Evolutionary conservation across 2,888 invertebrate genomes (phyloP).

Genomic region (Melanargia galathea): DNA sequence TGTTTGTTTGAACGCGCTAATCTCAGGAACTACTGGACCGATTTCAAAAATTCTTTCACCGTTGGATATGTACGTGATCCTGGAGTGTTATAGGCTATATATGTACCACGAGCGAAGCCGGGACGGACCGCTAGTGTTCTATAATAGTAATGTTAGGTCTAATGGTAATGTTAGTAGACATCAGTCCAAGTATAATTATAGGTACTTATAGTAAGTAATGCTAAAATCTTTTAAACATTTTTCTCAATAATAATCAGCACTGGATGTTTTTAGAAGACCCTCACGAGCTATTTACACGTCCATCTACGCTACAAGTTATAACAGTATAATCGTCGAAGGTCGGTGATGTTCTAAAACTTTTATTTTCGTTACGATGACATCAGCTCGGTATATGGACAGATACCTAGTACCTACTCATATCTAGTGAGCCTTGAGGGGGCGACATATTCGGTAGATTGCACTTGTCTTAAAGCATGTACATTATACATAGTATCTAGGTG

Average conservation of each 20-base stretch:
- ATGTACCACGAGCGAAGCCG: too few species aligned
- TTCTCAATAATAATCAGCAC: slow-evolving; percentile 13
- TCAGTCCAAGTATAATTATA: too few species aligned
- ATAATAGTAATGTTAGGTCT: too few species aligned
- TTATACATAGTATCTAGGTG: too few species aligned
- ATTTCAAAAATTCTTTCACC: too few species aligned
- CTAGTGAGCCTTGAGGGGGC: slow-evolving; percentile 15
- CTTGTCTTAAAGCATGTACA: slow-evolving; percentile 5
- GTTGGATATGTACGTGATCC: too few species aligned
- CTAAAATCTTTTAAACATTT: background rate
- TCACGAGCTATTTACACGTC: slow-evolving; percentile 16
- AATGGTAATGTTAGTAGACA: background rate
- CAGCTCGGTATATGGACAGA: slow-evolving; percentile 38
- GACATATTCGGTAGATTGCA: slow-evolving; percentile 6
- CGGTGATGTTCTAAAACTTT: slow-evolving; percentile 44
- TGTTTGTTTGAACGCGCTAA: too few species aligned
- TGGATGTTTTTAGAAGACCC: slow-evolving; percentile 2
- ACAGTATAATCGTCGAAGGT: slow-evolving; percentile 32
- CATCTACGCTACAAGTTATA: slow-evolving; percentile 23
- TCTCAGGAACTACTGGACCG: too few species aligned
- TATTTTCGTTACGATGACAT: slow-evolving; percentile 57
- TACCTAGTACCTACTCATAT: background rate
- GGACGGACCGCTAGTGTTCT: too few species aligned
- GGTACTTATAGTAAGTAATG: too few species aligned
- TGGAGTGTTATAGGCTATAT: too few species aligned